A percentile compares a stretch with the other conserved stretches of the same genome.
phyloP scores from a whole-genome alignment of 1,140 invertebrate species.

The Venturia canescens region DNA sequence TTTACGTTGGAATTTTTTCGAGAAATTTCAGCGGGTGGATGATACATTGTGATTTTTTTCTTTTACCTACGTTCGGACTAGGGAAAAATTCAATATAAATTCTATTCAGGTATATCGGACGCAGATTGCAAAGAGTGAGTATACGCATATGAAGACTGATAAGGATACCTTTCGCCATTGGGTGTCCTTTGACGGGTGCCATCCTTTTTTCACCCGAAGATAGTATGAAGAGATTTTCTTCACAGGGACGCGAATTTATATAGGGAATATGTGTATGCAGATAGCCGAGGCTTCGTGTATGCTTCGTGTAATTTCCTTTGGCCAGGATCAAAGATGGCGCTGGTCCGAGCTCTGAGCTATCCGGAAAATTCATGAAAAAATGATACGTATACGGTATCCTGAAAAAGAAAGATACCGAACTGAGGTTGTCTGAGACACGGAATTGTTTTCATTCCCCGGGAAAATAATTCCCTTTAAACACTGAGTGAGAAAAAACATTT shows the following conservation, averaged over 20 bases:
- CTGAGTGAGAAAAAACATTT: no score
- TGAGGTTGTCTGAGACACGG: neutral
- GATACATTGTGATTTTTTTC: conserved; percentile 19
- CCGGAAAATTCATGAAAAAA: neutral
- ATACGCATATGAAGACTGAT: conserved; percentile 8
- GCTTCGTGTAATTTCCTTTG: conserved; percentile 22
- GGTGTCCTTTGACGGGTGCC: conserved; percentile 7
- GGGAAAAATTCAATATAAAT: conserved; percentile 15
- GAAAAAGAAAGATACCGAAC: neutral
- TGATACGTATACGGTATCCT: neutral
- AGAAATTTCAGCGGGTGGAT: neutral
- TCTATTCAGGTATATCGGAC: neutral
- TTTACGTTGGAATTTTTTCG: neutral
- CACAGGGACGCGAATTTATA: neutral
- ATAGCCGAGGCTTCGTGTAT: neutral
- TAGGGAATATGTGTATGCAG: conserved; percentile 13
- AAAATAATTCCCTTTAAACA: no score
- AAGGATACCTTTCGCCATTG: neutral
- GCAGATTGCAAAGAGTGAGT: neutral
- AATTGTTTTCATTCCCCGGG: no score
- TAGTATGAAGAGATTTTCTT: neutral
- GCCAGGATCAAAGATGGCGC: neutral
- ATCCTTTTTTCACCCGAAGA: neutral
- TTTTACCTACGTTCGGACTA: neutral
- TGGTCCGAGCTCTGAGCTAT: neutral